phyloP scores from a whole-genome alignment of 2,113 vertebrate genomes.

The Stomatorhinus ivindoensis region DNA sequence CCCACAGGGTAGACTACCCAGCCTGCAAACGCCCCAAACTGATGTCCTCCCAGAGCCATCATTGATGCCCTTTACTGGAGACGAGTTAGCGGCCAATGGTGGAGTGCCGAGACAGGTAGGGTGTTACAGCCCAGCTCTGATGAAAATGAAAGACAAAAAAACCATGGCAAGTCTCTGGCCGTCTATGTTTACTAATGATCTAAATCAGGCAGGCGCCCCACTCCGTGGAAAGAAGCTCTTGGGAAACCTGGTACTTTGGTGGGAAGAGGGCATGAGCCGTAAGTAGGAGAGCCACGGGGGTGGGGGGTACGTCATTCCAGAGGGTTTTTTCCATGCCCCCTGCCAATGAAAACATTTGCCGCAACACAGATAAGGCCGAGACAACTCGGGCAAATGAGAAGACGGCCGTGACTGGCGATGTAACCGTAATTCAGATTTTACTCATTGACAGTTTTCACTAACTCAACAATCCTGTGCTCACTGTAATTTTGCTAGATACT shows the following conservation, averaged over 20 bases:
- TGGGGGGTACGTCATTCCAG: not conserved
- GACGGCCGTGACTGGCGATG: not conserved
- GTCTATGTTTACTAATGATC: not conserved
- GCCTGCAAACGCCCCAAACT: not conserved
- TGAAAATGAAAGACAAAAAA: not conserved
- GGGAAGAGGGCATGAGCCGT: not conserved
- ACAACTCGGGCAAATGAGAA: not conserved
- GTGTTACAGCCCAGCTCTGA: not conserved
- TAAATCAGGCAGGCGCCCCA: not conserved
- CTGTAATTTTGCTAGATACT: not conserved
- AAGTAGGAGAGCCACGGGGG: not conserved
- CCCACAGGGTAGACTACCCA: not conserved
- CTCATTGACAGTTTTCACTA: not conserved
- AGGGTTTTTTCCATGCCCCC: not conserved
- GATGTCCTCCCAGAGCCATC: not conserved
- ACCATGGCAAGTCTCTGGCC: not conserved
- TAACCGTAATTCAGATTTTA: not conserved
- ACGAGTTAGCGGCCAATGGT: not conserved
- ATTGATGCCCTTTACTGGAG: not conserved
- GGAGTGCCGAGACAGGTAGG: not conserved
- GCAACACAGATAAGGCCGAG: not conserved
- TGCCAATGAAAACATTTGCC: constrained; percentile 1
- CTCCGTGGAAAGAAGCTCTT: not conserved
- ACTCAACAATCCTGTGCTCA: not conserved
- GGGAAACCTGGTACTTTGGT: not conserved